A percentile compares a stretch with the other conserved stretches of the same genome.
These are phyloP conservation scores for Penaeus vannamei DNA, from an alignment of 1,140 invertebrate species.

Conservation along the genomic window DNA sequence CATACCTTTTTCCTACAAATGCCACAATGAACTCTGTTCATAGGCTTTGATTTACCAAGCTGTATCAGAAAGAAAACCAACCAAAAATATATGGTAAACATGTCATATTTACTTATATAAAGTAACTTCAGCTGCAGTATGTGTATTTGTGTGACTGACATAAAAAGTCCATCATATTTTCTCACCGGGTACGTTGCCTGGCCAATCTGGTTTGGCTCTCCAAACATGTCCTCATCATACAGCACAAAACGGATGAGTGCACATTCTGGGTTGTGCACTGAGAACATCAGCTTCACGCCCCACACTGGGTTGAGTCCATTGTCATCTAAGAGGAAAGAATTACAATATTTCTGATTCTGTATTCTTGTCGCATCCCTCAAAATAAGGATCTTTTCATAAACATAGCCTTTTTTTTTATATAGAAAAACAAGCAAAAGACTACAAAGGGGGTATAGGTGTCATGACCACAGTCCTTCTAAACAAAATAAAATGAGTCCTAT, in stretches of 20 bases:
- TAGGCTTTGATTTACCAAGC: neutral
- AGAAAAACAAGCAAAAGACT: too few relatives aligned
- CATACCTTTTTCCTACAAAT: too few relatives aligned
- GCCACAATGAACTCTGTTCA: too few relatives aligned
- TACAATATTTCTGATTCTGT: neutral
- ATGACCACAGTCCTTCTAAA: too few relatives aligned
- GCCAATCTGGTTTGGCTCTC: conserved; percentile 96
- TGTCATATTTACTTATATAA: neutral
- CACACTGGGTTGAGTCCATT: conserved; percentile 98
- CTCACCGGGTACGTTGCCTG: conserved; percentile 93
- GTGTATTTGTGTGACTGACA: neutral
- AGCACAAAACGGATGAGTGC: conserved; percentile 93
- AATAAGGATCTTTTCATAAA: neutral
- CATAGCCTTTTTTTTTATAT: too few relatives aligned
- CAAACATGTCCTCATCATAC: conserved; percentile 98
- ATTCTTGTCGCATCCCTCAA: neutral
- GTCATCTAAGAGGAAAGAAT: conserved; percentile 80
- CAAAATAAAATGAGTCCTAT: too few relatives aligned
- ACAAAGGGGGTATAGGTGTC: too few relatives aligned
- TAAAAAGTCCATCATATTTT: conserved; percentile 47
- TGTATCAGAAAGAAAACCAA: neutral
- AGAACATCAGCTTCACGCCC: conserved; percentile 91
- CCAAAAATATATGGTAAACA: neutral
- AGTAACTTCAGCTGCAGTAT: neutral
- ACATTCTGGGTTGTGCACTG: conserved; percentile 89